These are phyloP conservation scores for Hydraecia micacea DNA, from an alignment of 2,888 invertebrate genomes.

Conservation along the genomic window DNA sequence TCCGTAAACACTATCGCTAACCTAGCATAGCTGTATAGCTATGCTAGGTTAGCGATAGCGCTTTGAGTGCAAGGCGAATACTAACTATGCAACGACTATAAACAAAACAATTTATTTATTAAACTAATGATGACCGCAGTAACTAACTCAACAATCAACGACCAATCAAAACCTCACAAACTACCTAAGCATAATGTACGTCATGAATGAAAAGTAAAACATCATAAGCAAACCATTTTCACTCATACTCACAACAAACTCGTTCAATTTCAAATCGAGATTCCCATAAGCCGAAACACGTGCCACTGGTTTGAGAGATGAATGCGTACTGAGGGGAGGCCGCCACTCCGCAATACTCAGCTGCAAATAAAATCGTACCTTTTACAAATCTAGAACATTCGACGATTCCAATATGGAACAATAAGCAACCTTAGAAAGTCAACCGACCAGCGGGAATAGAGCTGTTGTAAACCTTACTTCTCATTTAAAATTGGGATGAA, in stretches of 20 bases:
- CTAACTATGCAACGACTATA: conserved; percentile 11
- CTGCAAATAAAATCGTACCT: conserved; percentile 55
- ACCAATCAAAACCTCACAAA: not conserved
- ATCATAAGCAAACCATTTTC: conserved; percentile 39
- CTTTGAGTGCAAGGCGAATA: conserved; percentile 5
- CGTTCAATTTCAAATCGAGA: conserved; percentile 40
- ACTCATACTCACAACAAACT: conserved; percentile 55
- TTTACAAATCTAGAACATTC: conserved; percentile 71
- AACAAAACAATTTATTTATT: conserved; percentile 17
- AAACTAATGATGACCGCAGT: not conserved
- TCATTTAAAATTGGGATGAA: not conserved
- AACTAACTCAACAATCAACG: not conserved
- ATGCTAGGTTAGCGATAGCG: too few relatives aligned
- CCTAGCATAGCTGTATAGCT: not conserved
- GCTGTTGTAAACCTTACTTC: conserved; percentile 25
- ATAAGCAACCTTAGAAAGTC: conserved; percentile 71
- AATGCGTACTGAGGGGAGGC: conserved; percentile 58
- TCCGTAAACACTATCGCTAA: conserved; percentile 27
- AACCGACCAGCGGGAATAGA: conserved; percentile 52
- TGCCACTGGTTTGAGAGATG: conserved; percentile 52
- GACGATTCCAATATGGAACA: conserved; percentile 66
- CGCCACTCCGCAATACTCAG: conserved; percentile 33
- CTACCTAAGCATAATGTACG: not conserved
- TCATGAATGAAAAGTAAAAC: not conserved
- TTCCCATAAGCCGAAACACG: conserved; percentile 44